These are phyloP conservation scores for Allacma fusca DNA, from an alignment of 2,888 invertebrate species.

Conservation along the genomic window DNA sequence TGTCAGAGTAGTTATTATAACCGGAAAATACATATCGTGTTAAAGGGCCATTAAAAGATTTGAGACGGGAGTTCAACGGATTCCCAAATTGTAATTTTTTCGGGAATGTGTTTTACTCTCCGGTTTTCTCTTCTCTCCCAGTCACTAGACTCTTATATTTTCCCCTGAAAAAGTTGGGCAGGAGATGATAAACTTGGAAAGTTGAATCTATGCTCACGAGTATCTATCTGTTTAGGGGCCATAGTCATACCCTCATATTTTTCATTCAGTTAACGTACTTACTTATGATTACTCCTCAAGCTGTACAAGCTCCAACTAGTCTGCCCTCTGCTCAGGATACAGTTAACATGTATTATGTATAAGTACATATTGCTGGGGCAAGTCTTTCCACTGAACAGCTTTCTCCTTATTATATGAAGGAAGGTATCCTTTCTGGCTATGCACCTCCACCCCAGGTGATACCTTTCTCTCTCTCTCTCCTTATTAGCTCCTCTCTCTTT, in stretches of 20 bases:
- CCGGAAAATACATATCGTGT: slow-evolving; percentile 53
- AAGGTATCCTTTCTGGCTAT: slow-evolving; percentile 24
- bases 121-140: background rate
- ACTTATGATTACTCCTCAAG: slow-evolving; percentile 2
- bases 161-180: background rate
- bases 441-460: slow-evolving; percentile 48
- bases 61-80: slow-evolving; percentile 35
- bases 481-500: slow-evolving; percentile 11
- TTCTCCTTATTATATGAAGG: background rate
- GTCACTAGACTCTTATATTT: background rate
- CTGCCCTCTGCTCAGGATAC: too few species aligned
- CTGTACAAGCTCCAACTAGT: too few species aligned
- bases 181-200: slow-evolving; percentile 33
- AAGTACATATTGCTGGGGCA: too few species aligned
- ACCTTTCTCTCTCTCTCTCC: slow-evolving; percentile 44
- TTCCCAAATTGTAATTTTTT: slow-evolving; percentile 38
- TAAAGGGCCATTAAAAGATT: slow-evolving; percentile 54
- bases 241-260: slow-evolving; percentile 1
- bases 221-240: background rate
- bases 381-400: too few species aligned
- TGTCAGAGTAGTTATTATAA: slow-evolving; percentile 37
- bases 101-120: slow-evolving; percentile 24
- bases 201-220: background rate
- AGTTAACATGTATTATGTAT: too few species aligned
- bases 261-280: slow-evolving; percentile 25